These are phyloP conservation scores for Aphelenchoides fujianensis DNA, from an alignment of 1,140 invertebrate species.

Conservation along the genomic window DNA sequence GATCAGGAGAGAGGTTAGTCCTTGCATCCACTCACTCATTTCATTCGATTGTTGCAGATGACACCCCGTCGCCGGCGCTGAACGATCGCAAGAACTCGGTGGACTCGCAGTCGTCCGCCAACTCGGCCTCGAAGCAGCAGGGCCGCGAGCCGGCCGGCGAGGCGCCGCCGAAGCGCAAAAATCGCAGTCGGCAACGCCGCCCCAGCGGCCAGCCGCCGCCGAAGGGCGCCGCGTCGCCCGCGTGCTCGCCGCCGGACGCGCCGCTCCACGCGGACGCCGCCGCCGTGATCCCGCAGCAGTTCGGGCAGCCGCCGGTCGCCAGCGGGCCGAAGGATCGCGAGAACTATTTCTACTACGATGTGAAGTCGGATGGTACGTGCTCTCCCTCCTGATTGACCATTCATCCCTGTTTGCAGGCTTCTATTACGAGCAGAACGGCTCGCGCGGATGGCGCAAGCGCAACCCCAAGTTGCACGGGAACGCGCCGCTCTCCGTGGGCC, in stretches of 20 bases:
- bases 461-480: slow-evolving; percentile 34
- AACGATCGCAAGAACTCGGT: slow-evolving; percentile 9
- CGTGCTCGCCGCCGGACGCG: neutral
- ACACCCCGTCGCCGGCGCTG: neutral
- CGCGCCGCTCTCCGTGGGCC: slow-evolving; percentile 11
- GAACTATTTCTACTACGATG: slow-evolving; percentile 45
- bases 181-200: neutral
- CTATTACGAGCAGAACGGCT: slow-evolving; percentile 59
- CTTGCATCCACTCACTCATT: too few species aligned
- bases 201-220: neutral
- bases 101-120: slow-evolving; percentile 9
- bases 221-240: neutral
- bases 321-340: slow-evolving; percentile 12
- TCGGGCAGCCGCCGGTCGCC: neutral
- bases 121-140: slow-evolving; percentile 4
- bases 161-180: neutral
- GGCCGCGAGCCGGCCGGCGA: neutral
- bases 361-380: slow-evolving; percentile 11
- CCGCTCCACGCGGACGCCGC: neutral
- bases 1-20: slow-evolving; percentile 19
- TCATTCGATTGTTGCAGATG: too few species aligned
- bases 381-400: too few species aligned
- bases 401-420: too few species aligned
- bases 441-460: slow-evolving; percentile 58
- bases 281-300: neutral